Percentiles rank a stretch among this genome's conserved stretches.
phyloP scores from a whole-genome alignment of 1,140 invertebrate genomes.

The Cydia strobilella region DNA sequence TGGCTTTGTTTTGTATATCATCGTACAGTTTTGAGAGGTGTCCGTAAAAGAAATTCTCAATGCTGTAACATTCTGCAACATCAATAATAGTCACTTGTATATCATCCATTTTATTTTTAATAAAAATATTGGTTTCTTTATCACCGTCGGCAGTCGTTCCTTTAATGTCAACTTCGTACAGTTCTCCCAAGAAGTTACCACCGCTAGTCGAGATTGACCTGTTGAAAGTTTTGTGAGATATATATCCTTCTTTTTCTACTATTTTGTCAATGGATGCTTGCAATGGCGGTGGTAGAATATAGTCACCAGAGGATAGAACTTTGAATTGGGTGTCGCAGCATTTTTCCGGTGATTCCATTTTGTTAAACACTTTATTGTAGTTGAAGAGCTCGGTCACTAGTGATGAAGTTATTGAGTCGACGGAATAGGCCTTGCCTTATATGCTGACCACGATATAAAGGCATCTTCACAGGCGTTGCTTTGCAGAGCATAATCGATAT shows the following conservation, averaged over 20 bases:
- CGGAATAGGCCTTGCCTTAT: neutral
- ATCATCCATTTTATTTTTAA: slow-evolving; percentile 41
- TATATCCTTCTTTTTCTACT: slow-evolving; percentile 38
- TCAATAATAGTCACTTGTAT: slow-evolving; percentile 33
- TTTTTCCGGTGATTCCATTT: neutral
- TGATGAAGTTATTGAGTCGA: neutral
- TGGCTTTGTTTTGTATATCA: slow-evolving; percentile 49
- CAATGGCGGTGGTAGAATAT: neutral
- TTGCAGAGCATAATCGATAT: too few relatives aligned
- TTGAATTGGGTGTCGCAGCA: too few relatives aligned
- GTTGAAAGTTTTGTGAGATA: slow-evolving; percentile 28
- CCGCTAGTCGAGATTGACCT: slow-evolving; percentile 40
- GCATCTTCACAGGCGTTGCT: too few relatives aligned
- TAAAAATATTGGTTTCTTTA: slow-evolving; percentile 45
- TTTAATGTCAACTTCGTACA: slow-evolving; percentile 43
- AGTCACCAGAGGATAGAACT: neutral
- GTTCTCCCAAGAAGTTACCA: slow-evolving; percentile 39
- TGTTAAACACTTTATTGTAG: neutral
- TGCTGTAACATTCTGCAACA: slow-evolving; percentile 40
- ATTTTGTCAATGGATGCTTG: slow-evolving; percentile 37
- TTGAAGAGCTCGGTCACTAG: neutral
- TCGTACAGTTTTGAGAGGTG: slow-evolving; percentile 48
- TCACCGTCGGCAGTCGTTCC: slow-evolving; percentile 35
- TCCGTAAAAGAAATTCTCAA: slow-evolving; percentile 53
- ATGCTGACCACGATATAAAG: neutral